Conservation (phyloP, 2,888 invertebrate species). For the Muschampia plurimacula region DNA sequence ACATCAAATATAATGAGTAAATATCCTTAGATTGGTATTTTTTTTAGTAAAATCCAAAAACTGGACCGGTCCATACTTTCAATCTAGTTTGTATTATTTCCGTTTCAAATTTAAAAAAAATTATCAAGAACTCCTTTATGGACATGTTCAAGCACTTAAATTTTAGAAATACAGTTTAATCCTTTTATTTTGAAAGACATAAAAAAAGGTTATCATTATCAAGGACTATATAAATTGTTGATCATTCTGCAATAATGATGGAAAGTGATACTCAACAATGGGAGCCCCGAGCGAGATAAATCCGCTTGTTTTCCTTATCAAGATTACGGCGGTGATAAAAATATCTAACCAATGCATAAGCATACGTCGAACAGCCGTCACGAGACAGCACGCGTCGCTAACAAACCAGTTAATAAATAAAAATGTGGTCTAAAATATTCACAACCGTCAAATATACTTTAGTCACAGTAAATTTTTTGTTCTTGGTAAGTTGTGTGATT, state of each 20-base stretch:
- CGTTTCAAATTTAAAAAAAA: no score
- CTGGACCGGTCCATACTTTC: no score
- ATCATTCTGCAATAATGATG: slow-evolving; percentile 26
- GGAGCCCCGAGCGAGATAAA: slow-evolving; percentile 63
- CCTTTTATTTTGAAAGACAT: neutral
- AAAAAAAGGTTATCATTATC: neutral
- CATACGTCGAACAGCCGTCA: slow-evolving; percentile 56
- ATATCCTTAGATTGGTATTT: no score
- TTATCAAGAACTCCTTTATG: no score
- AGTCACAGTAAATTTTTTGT: slow-evolving; percentile 73
- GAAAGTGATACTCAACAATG: slow-evolving; percentile 21
- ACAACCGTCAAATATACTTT: slow-evolving; percentile 77
- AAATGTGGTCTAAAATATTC: slow-evolving; percentile 79
- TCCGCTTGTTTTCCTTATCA: slow-evolving; percentile 80
- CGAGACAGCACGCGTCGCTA: slow-evolving; percentile 51
- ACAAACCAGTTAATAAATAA: slow-evolving; percentile 47
- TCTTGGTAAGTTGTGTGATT: slow-evolving; percentile 68
- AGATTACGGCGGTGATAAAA: slow-evolving; percentile 78
- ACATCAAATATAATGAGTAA: no score
- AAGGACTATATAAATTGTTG: slow-evolving; percentile 16
- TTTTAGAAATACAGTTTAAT: neutral
- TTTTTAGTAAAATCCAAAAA: no score
- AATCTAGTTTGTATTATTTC: no score
- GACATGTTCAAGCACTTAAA: neutral
- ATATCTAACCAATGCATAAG: slow-evolving; percentile 61